These are phyloP conservation scores for western clawed frog (Xenopus tropicalis) DNA, from an alignment of 2,113 vertebrate genomes.

Conservation along the genomic window DNA sequence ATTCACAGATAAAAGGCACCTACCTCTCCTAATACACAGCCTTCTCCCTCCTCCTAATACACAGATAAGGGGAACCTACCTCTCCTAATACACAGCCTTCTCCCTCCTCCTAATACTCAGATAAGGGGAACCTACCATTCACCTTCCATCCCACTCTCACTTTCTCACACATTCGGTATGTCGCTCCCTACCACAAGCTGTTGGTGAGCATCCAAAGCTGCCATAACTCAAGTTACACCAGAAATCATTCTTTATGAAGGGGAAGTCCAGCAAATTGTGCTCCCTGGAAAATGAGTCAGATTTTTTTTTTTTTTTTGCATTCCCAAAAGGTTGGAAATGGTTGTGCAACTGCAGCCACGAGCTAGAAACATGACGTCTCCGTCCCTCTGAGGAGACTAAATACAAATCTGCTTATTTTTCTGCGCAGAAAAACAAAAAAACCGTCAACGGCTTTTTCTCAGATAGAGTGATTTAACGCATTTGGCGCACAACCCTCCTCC, in stretches of 20 bases:
- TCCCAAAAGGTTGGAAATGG: slow-evolving; percentile 7
- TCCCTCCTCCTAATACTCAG: slow-evolving; percentile 6
- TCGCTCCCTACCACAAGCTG: no score
- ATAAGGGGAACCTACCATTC: neutral
- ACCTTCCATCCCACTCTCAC: neutral
- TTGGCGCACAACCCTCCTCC: no score
- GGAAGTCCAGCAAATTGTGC: no score
- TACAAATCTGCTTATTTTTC: no score
- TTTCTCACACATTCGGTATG: no score
- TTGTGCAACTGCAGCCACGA: slow-evolving; percentile 15
- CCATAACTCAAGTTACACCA: no score
- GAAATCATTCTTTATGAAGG: no score
- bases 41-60: slow-evolving; percentile 8
- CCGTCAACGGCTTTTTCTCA: no score
- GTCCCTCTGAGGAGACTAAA: neutral
- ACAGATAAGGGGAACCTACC: neutral
- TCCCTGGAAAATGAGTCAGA: no score
- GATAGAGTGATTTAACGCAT: no score
- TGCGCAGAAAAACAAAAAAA: no score
- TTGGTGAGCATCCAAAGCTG: no score
- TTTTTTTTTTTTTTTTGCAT: slow-evolving; percentile 15
- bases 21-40: slow-evolving; percentile 19
- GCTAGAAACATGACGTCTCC: slow-evolving; percentile 8
- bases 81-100: neutral
- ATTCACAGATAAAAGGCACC: neutral